Conservation (phyloP, 2,888 invertebrate genomes). For the Hermaeophaga mercurialis region DNA sequence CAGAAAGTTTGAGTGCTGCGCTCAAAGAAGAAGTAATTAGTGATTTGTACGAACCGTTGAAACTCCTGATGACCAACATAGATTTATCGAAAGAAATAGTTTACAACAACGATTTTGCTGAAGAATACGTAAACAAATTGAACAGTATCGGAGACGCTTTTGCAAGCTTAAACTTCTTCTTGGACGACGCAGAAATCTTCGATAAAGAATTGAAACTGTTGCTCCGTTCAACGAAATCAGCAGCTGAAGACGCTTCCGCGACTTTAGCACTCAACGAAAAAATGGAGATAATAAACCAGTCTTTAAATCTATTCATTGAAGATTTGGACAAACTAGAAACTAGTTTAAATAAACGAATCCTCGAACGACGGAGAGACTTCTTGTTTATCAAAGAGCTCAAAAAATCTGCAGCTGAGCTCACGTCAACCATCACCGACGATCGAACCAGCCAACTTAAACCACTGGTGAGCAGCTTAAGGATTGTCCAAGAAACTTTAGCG, state of each 20-base stretch:
- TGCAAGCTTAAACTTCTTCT: conserved; percentile 33
- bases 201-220: conserved; percentile 30
- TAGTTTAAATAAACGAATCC: conserved; percentile 23
- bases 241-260: conserved; percentile 18
- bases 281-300: conserved; percentile 43
- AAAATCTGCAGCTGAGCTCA: conserved; percentile 11
- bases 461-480: conserved; percentile 24
- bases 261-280: conserved; percentile 43
- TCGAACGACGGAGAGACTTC: conserved; percentile 38
- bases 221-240: conserved; percentile 27
- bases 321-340: conserved; percentile 25
- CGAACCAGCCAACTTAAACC: conserved; percentile 8
- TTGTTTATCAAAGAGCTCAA: conserved; percentile 31
- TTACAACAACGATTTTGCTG: conserved; percentile 40
- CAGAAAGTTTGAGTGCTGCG: conserved; percentile 18
- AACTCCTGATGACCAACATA: conserved; percentile 37
- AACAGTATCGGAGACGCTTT: conserved; percentile 36
- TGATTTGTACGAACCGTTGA: conserved; percentile 28
- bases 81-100: conserved; percentile 37
- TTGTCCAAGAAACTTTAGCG: conserved; percentile 28
- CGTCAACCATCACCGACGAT: conserved; percentile 6
- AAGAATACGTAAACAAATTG: conserved; percentile 36
- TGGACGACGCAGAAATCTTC: conserved; percentile 36
- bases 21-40: conserved; percentile 22
- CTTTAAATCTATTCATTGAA: conserved; percentile 34